A percentile compares a stretch with the other conserved stretches of the same genome.
These are phyloP conservation scores for Herminia tarsipennalis DNA, from an alignment of 2,888 invertebrate genomes.

Conservation along the genomic window DNA sequence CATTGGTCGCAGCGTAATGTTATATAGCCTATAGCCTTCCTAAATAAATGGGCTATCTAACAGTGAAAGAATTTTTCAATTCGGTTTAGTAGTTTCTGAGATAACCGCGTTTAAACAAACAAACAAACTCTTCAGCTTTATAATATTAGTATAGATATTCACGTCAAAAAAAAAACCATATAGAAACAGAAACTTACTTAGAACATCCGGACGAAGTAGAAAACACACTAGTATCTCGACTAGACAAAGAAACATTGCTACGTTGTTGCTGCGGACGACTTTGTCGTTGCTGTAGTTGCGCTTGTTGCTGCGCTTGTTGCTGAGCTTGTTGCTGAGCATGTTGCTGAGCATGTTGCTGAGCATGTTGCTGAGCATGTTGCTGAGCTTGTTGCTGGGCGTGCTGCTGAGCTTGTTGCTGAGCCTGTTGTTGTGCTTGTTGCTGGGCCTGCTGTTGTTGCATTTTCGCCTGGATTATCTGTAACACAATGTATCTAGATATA, in stretches of 20 bases:
- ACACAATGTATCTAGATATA: neutral
- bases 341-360: conserved; percentile 15
- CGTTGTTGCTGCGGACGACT: conserved; percentile 55
- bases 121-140: too few relatives aligned
- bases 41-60: too few relatives aligned
- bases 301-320: conserved; percentile 31
- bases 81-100: too few relatives aligned
- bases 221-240: conserved; percentile 78
- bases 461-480: conserved; percentile 36
- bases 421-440: conserved; percentile 34
- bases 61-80: too few relatives aligned
- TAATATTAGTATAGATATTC: too few relatives aligned
- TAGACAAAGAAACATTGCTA: conserved; percentile 66
- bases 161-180: neutral
- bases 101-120: too few relatives aligned
- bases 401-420: conserved; percentile 21
- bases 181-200: conserved; percentile 71
- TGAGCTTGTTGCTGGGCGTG: conserved; percentile 29
- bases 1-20: too few relatives aligned
- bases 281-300: conserved; percentile 39
- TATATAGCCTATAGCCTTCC: too few relatives aligned
- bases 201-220: conserved; percentile 79
- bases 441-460: conserved; percentile 27
- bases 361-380: conserved; percentile 10
- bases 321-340: conserved; percentile 24